phyloP scores from a whole-genome alignment of 2,797 vertebrate genomes.

The Hafferia zeledoni region DNA sequence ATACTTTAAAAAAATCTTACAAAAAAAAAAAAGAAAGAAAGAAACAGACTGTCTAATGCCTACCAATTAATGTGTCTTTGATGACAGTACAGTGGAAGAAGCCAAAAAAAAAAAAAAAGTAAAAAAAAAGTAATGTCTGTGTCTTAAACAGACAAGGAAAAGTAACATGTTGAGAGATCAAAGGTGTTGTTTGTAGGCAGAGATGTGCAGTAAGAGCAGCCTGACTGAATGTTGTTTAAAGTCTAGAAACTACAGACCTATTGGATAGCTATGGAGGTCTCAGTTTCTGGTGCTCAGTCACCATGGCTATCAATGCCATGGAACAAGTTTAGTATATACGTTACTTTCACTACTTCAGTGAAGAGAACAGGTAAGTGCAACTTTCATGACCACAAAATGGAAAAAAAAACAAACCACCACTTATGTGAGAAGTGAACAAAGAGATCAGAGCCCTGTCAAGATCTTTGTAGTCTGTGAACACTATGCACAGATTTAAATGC shows the following conservation, averaged over 20 bases:
- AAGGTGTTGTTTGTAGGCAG: not conserved
- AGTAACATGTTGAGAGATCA: not conserved
- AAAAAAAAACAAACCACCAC: too few species aligned
- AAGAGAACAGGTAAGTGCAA: not conserved
- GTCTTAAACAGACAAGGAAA: not conserved
- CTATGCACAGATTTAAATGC: not conserved
- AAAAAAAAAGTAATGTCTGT: not conserved
- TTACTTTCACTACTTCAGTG: not conserved
- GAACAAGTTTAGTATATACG: not conserved
- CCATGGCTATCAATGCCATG: not conserved
- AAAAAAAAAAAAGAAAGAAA: not conserved
- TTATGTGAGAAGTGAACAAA: not conserved
- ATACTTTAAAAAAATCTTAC: not conserved
- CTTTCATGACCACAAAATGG: not conserved
- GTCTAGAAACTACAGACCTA: not conserved
- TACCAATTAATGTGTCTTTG: not conserved
- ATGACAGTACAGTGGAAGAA: not conserved
- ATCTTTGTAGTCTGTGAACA: not conserved
- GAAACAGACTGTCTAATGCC: not conserved
- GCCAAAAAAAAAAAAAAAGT: not conserved
- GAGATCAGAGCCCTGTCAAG: not conserved
- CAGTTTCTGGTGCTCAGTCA: not conserved
- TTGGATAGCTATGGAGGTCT: not conserved
- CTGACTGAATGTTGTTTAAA: not conserved
- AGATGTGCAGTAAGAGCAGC: not conserved